A percentile compares a stretch with the other conserved stretches of the same genome.
These are phyloP conservation scores for Subacronicta megacephala DNA, from an alignment of 2,888 invertebrate genomes.

Conservation along the genomic window DNA sequence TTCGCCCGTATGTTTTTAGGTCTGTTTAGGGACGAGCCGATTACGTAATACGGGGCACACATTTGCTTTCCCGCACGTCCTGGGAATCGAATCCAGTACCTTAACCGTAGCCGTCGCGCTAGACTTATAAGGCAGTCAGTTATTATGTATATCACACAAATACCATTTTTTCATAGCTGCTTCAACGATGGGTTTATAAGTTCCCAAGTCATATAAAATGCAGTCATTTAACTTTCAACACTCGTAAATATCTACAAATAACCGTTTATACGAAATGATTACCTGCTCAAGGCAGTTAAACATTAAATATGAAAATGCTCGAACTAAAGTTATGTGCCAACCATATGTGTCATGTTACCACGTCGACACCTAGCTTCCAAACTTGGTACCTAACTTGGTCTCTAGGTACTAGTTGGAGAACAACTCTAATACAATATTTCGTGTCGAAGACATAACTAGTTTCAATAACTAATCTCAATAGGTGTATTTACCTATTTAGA, in stretches of 20 bases:
- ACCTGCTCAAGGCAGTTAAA: conserved; percentile 5
- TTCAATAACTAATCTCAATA: conserved; percentile 1
- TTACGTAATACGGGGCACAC: too few relatives aligned
- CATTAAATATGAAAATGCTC: conserved; percentile 10
- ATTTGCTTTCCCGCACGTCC: too few relatives aligned
- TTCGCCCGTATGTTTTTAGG: too few relatives aligned
- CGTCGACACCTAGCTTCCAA: conserved; percentile 21
- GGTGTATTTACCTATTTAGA: conserved; percentile 1
- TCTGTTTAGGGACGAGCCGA: too few relatives aligned
- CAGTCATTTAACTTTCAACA: neutral
- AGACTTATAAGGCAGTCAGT: too few relatives aligned
- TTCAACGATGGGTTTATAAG: neutral
- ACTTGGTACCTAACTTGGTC: conserved; percentile 28
- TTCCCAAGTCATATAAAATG: conserved; percentile 3
- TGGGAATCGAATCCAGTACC: too few relatives aligned
- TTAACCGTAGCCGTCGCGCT: too few relatives aligned
- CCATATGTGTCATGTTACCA: conserved; percentile 20
- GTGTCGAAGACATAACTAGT: conserved; percentile 2
- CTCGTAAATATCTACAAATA: neutral
- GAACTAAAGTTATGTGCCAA: conserved; percentile 21
- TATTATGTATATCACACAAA: too few relatives aligned
- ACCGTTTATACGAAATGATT: neutral
- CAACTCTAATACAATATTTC: conserved; percentile 15
- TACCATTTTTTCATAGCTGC: too few relatives aligned
- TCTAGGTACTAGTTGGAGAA: conserved; percentile 28